phyloP scores from a whole-genome alignment of 2,113 vertebrate species.

The Actinemys pallida region DNA sequence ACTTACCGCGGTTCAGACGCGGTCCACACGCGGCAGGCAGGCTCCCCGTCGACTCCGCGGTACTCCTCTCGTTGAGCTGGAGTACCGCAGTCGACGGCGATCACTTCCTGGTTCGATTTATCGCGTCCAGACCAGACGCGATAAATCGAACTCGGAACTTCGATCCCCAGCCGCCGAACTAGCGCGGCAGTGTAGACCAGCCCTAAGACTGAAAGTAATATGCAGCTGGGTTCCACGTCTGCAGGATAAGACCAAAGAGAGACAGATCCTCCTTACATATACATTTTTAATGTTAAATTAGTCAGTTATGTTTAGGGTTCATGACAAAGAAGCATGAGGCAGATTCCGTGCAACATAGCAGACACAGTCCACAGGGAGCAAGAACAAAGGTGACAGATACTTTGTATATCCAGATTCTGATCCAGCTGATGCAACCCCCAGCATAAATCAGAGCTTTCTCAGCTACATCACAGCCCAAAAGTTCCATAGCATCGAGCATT shows the following conservation, averaged over 20 bases:
- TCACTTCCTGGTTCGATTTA: no score
- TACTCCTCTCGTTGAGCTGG: no score
- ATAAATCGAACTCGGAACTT: no score
- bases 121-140: no score
- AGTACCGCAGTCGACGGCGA: no score
- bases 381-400: neutral
- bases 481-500: neutral
- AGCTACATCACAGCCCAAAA: neutral
- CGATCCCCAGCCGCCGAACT: no score
- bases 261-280: neutral
- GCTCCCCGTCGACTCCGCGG: no score
- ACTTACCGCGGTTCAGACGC: no score
- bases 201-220: neutral
- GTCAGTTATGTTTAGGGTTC: neutral
- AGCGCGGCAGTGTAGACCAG: no score
- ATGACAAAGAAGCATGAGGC: neutral
- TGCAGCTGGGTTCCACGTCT: neutral
- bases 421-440: neutral
- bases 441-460: neutral
- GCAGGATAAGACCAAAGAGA: neutral
- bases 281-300: neutral
- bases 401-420: neutral
- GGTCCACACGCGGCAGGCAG: no score
- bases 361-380: neutral
- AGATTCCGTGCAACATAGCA: neutral